Evolutionary conservation across 1,140 invertebrate genomes (phyloP).

Genomic region (Phymorhynchus buccinoides): DNA sequence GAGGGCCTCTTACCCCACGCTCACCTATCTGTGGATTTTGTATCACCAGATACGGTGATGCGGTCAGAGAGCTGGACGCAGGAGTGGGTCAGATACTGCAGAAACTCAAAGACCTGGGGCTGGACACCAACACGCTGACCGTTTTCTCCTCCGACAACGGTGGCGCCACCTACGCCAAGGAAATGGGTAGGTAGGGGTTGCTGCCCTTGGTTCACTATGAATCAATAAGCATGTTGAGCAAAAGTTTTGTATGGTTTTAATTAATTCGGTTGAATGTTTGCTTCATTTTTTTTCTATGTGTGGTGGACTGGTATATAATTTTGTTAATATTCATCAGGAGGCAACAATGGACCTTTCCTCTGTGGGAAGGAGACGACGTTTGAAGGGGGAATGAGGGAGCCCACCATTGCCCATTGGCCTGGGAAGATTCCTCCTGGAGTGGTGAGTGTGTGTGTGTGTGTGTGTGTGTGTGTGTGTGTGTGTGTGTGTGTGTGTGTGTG

Average conservation of each 20-base stretch:
- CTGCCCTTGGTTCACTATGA: no score
- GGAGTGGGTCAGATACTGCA: slow-evolving; percentile 73
- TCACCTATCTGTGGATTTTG: background rate
- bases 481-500: no score
- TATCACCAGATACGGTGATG: slow-evolving; percentile 74
- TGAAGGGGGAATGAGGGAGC: slow-evolving; percentile 76
- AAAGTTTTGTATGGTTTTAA: no score
- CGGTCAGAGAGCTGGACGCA: slow-evolving; percentile 74
- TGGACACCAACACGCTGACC: slow-evolving; percentile 74
- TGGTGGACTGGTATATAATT: no score
- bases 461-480: no score
- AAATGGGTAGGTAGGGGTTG: slow-evolving; percentile 54
- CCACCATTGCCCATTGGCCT: slow-evolving; percentile 76
- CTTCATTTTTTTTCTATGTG: no score
- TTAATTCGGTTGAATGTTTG: no score
- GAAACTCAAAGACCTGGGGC: slow-evolving; percentile 56
- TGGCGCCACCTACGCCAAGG: slow-evolving; percentile 71
- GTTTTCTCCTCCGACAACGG: slow-evolving; percentile 77
- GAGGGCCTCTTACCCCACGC: no score
- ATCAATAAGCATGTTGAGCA: no score
- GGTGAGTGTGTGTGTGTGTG: slow-evolving; percentile 46
- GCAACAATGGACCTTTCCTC: slow-evolving; percentile 72
- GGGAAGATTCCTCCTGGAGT: slow-evolving; percentile 68
- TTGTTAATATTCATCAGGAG: slow-evolving; percentile 37
- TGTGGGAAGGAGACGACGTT: slow-evolving; percentile 77